Conservation (phyloP, 2,113 vertebrate species). For the Albula glossodonta region DNA sequence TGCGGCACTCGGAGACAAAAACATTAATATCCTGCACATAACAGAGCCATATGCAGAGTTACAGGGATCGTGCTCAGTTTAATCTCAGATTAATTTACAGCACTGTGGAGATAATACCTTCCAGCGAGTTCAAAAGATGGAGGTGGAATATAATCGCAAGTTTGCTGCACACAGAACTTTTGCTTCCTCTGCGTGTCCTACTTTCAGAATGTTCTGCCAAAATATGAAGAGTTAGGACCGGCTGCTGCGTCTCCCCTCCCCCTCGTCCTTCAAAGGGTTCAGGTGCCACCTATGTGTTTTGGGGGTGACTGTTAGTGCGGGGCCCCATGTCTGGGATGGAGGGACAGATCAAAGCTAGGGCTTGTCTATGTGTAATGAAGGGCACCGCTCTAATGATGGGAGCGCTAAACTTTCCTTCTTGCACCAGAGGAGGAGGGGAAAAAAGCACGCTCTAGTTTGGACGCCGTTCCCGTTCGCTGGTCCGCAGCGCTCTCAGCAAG, state of each 20-base stretch:
- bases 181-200: background rate
- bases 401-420: background rate
- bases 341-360: background rate
- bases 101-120: slow-evolving; percentile 8
- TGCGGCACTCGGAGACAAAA: slow-evolving; percentile 6
- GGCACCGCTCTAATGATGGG: no score
- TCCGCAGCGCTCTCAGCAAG: no score
- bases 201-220: background rate
- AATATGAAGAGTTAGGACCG: background rate
- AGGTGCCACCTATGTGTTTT: background rate
- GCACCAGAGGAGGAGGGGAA: background rate
- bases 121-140: background rate
- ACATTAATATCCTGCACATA: background rate
- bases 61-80: slow-evolving; percentile 17
- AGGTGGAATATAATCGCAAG: background rate
- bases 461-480: no score
- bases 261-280: background rate
- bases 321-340: background rate
- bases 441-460: no score
- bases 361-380: no score
- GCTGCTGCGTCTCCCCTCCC: background rate
- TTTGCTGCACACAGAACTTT: background rate
- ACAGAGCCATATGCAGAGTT: slow-evolving; percentile 3
- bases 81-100: slow-evolving; percentile 25
- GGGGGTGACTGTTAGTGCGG: background rate